Conservation (phyloP, 64 coral and sea anemone genomes). For the Montipora cactus region DNA sequence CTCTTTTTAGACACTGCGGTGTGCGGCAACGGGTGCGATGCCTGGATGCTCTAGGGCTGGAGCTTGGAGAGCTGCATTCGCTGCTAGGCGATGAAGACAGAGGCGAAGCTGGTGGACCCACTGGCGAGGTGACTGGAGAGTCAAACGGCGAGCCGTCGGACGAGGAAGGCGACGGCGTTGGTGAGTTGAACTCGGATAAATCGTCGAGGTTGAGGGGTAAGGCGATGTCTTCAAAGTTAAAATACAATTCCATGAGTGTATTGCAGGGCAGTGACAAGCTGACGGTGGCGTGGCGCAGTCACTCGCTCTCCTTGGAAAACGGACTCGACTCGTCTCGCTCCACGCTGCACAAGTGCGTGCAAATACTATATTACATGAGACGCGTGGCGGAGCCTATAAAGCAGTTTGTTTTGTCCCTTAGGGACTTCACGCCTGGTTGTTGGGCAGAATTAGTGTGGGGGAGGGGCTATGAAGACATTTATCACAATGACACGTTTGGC, state of each 20-base stretch:
- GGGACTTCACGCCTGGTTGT: slow-evolving; percentile 85
- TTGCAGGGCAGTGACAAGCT: slow-evolving; percentile 11
- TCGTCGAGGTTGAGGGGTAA: slow-evolving; percentile 82
- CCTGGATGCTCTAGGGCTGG: slow-evolving; percentile 63
- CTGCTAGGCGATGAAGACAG: slow-evolving; percentile 41
- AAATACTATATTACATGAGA: slow-evolving; percentile 68
- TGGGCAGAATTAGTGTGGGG: slow-evolving; percentile 36
- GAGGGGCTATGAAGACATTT: slow-evolving; percentile 69
- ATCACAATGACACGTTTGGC: slow-evolving; percentile 73
- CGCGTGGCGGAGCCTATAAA: slow-evolving; percentile 78
- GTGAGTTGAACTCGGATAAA: slow-evolving; percentile 77
- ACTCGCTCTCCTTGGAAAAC: neutral
- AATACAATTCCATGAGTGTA: slow-evolving; percentile 8
- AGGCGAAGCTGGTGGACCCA: slow-evolving; percentile 65
- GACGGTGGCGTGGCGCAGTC: slow-evolving; percentile 19
- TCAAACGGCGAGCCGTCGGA: slow-evolving; percentile 73
- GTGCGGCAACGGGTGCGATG: slow-evolving; percentile 72
- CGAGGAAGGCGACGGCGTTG: slow-evolving; percentile 60
- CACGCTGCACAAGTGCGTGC: slow-evolving; percentile 64
- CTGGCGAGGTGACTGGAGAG: slow-evolving; percentile 72
- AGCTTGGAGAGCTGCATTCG: slow-evolving; percentile 41
- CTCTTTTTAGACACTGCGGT: slow-evolving; percentile 83
- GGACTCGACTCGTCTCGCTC: slow-evolving; percentile 23
- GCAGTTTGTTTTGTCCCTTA: slow-evolving; percentile 78
- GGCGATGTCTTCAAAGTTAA: slow-evolving; percentile 5